Base-by-base conservation (phyloP, 2,113 vertebrate species). In the Bufo bufo region DNA sequence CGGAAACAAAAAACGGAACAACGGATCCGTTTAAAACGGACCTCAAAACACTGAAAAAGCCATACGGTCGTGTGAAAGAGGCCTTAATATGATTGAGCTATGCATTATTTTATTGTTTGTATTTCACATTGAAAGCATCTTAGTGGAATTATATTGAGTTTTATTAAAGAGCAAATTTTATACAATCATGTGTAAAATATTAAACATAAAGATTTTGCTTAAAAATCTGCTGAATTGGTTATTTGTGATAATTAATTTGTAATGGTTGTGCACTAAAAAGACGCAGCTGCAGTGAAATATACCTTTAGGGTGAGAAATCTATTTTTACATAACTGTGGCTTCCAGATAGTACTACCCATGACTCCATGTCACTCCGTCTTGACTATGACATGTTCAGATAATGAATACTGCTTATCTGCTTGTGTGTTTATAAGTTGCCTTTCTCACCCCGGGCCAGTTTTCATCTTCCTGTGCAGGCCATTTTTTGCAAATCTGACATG, bases 271-370 rank as follows among this genome's bases (percentile, higher is more conserved):
- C 47, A 83, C 5, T 52, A 69, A 83, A 69, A 83, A 83, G 82
- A 23, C 82, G 11, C 82, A 83, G 82, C 82, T 83, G 82, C 63
- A 83, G 63, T 83, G 47, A 83, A 54, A 52, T 66, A 69, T 69
- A 83, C 20, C 82, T 83, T 69, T 83, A 83, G 82, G 82, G 82
- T 50, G 45, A 54, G 63, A 83, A 52, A 83, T 83, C 82, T 83
- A 83, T 83, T 83, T 83, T 83, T 83, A 83, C 33, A 69, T 50
- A 33, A 43, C 63, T 83, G 61, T 83, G 63, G 47, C 82, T 54
- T 83, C 65, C 45, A 83, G 82, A 83, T 33, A 69, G 47, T 69
- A 69, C 20, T 69, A 69, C 63, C 63, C 45, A 69, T 8, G 16
- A 69, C 45, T 69, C 20, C 43, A 13, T 83, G 63, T 69, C 63